Base-by-base conservation (phyloP, 2,797 vertebrate genomes). In the Pangasius sanitwongsei region DNA sequence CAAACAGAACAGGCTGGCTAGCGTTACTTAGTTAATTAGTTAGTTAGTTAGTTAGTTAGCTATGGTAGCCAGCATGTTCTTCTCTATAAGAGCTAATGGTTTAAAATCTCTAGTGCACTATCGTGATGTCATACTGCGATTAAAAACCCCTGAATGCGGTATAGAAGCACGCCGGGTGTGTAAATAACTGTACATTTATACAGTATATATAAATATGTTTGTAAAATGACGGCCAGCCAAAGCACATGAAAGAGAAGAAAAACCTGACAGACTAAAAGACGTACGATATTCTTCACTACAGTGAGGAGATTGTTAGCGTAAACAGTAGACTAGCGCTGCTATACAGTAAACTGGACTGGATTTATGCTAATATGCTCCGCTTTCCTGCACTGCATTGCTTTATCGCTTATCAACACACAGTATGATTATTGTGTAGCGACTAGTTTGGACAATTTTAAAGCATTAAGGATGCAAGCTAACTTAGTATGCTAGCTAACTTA, bases 301-400 rank as follows among this genome's bases (percentile, higher is more conserved):
- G 20, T 34, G 16, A 23, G 15, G 3, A 63, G 59, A 44, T 34
- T 34, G 31, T 81, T 82, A 41, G 28, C 31, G 18, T 59, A 1
- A 82, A 41, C 31, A 61, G 34, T 50, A 67, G 41, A n/a, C n/a
- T 67, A 50, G 41, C 41, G 7, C 41, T 50, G 55, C 55, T 59
- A 1, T 25, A 59, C 34, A 59, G 8, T 23, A 23, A 59, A 12
- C 53, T 37, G 31, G 3, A 61, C 59, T 85, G 63, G 87, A 88
- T 86, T 84, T 89, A 50, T 78, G 77, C 81, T 89, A 75, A 86
- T 65, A 55, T 72, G 65, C 11, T 28, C 63, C 0, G 34, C 3
- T 55, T 34, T 37, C n/a, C 53, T 37, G 31, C 53, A 59, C 57
- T 41, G 57, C 20, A 6, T 16, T 78, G 23, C 41, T 83, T 83